Evolutionary conservation across 2,797 vertebrate genomes (phyloP).

Genomic region (Oceanodroma leucorhoa): DNA sequence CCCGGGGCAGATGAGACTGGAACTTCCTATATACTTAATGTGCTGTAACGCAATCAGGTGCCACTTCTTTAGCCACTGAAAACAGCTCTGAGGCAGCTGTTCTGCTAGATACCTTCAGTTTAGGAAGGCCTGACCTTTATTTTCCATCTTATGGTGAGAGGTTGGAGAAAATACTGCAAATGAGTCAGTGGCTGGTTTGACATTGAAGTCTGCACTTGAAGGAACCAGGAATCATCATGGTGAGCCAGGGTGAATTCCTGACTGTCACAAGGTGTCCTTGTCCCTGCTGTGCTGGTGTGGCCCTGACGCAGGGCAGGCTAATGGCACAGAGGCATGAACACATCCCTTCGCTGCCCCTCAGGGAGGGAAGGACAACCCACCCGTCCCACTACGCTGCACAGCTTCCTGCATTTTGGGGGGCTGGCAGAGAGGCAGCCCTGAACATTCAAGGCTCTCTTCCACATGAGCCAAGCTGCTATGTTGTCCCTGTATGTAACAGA

Average conservation of each 20-base stretch:
- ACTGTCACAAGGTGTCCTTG: neutral
- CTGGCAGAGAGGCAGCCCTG: too few relatives aligned
- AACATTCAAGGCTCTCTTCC: neutral
- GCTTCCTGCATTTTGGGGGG: neutral
- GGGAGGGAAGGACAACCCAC: neutral
- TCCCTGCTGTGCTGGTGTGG: neutral
- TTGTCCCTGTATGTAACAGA: rapidly evolving
- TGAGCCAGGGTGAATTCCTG: neutral
- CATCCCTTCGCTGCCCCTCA: rapidly evolving
- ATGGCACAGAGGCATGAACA: neutral
- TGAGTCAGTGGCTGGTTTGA: neutral
- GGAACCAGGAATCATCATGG: neutral
- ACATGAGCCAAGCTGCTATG: rapidly evolving
- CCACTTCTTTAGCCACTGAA: neutral
- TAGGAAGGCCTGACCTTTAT: neutral
- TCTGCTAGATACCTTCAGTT: neutral
- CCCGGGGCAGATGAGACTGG: neutral
- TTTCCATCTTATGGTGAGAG: neutral
- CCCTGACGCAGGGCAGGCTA: neutral
- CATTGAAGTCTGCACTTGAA: neutral
- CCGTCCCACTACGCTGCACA: rapidly evolving
- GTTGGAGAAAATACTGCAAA: neutral
- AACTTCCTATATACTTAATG: neutral
- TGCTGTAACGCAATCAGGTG: neutral
- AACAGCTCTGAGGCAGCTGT: neutral